These are phyloP conservation scores for Therioaphis trifolii DNA, from an alignment of 2,888 invertebrate species.

Conservation along the genomic window DNA sequence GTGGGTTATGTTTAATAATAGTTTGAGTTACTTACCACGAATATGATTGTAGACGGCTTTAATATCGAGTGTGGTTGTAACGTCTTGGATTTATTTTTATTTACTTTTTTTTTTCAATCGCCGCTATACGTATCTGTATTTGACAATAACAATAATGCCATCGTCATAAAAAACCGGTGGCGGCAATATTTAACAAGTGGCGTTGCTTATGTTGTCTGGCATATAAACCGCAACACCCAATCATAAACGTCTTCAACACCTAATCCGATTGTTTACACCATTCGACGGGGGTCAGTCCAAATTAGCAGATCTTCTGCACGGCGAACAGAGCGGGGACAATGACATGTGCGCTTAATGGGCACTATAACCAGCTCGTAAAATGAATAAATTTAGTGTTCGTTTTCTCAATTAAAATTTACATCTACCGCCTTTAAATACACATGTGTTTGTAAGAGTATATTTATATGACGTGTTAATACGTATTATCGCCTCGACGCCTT, in stretches of 20 bases:
- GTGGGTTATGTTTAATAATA: no score
- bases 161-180: conserved; percentile 21
- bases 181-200: conserved; percentile 17
- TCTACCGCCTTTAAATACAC: neutral
- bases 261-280: conserved; percentile 46
- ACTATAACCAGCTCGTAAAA: conserved; percentile 13
- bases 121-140: neutral
- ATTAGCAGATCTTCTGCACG: conserved; percentile 38
- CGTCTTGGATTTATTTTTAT: no score
- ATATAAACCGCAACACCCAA: conserved; percentile 30
- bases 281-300: conserved; percentile 17
- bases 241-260: conserved; percentile 44
- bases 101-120: neutral
- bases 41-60: no score
- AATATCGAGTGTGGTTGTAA: no score
- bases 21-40: no score
- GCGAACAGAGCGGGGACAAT: neutral
- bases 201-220: conserved; percentile 25
- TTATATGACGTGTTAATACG: no score
- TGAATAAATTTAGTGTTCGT: conserved; percentile 16
- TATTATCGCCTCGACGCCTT: no score
- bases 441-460: neutral
- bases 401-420: conserved; percentile 4
- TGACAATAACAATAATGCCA: conserved; percentile 14
- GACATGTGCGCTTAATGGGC: conserved; percentile 30